Evolutionary conservation across 2,113 vertebrate species (phyloP).

Genomic region (Pionites leucogaster): DNA sequence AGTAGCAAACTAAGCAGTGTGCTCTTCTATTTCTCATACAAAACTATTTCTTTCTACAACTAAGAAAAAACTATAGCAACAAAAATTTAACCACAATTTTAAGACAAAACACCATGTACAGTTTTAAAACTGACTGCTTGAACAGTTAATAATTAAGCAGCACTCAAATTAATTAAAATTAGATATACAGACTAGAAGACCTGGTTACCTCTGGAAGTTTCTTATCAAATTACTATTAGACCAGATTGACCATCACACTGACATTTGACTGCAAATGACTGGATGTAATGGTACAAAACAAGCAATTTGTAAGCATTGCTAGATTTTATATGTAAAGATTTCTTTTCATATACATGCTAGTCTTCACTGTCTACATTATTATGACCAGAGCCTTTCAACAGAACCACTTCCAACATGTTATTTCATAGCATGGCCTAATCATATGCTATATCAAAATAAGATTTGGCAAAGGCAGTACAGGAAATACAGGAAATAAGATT

Average conservation of each 20-base stretch:
- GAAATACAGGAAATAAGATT: slow-evolving; percentile 71
- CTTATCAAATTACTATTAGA: not conserved
- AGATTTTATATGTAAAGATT: not conserved
- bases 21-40: not conserved
- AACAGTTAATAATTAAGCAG: not conserved
- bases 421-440: slow-evolving; percentile 25
- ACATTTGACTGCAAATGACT: not conserved
- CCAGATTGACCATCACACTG: not conserved
- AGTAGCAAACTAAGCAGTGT: not conserved
- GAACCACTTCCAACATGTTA: not conserved
- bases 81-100: not conserved
- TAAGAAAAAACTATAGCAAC: not conserved
- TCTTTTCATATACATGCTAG: not conserved
- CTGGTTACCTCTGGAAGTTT: not conserved
- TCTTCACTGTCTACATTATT: not conserved
- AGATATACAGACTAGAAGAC: not conserved
- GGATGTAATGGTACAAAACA: not conserved
- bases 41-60: not conserved
- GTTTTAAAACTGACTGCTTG: not conserved
- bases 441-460: slow-evolving; percentile 51
- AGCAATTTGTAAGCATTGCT: not conserved
- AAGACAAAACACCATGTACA: not conserved
- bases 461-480: slow-evolving; percentile 64
- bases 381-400: not conserved
- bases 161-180: not conserved